These are phyloP conservation scores for Montipora cactus DNA, from an alignment of 64 coral and sea anemone genomes.

Conservation along the genomic window DNA sequence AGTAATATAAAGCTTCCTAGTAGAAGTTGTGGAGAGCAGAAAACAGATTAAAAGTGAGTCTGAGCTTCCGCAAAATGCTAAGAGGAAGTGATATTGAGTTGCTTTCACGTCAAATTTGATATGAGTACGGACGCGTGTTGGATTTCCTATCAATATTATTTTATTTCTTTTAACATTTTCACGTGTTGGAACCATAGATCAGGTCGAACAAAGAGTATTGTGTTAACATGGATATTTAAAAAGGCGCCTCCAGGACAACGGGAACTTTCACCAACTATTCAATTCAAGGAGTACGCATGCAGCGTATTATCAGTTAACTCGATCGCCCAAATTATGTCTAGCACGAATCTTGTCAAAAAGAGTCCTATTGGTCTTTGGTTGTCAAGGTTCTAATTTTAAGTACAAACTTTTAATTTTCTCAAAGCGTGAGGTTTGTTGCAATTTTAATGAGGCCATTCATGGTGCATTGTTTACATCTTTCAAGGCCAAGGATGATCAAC, in stretches of 20 bases:
- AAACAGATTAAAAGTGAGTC: not conserved
- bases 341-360: not conserved
- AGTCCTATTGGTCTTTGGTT: too few species aligned
- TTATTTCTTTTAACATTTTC: not conserved
- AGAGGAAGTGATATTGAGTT: conserved; percentile 1
- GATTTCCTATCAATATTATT: not conserved
- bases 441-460: conserved; percentile 37
- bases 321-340: not conserved
- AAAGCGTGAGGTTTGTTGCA: not conserved
- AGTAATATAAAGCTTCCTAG: not conserved
- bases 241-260: conserved; percentile 10
- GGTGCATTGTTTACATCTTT: conserved; percentile 31
- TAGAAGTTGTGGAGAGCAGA: not conserved
- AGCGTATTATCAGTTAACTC: not conserved
- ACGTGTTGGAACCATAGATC: not conserved
- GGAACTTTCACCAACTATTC: not conserved
- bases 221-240: not conserved
- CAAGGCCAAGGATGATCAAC: conserved; percentile 79
- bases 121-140: too few species aligned
- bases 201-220: conserved; percentile 15
- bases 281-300: not conserved
- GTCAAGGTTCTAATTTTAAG: not conserved
- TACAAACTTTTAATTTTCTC: not conserved
- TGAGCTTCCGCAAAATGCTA: conserved; percentile 1
- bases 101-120: not conserved